Conservation (phyloP, 2,888 invertebrate genomes). For the Argynnis bischoffii region DNA sequence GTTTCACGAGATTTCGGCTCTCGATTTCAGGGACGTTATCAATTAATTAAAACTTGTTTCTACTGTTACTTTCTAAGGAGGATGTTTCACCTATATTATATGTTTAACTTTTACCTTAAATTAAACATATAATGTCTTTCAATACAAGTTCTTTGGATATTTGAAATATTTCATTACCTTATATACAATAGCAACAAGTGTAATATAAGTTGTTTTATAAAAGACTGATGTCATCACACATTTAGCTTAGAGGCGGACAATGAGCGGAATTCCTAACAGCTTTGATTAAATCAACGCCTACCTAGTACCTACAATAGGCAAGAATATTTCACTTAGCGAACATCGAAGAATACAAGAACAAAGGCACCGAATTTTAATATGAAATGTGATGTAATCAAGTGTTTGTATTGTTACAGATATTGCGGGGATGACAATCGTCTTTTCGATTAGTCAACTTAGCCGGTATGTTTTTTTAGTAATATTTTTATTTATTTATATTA, state of each 20-base stretch:
- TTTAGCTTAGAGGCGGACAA: constrained; percentile 3
- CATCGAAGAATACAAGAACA: neutral
- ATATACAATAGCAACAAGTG: no score
- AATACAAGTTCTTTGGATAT: neutral
- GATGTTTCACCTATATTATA: no score
- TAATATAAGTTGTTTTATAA: neutral
- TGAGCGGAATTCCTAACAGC: constrained; percentile 1
- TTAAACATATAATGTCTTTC: no score
- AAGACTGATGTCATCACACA: constrained; percentile 20
- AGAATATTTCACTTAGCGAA: neutral
- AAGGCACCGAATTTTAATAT: neutral
- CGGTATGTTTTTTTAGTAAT: constrained; percentile 57
- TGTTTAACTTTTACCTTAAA: no score
- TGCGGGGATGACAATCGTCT: constrained; percentile 62
- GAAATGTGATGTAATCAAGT: constrained; percentile 17
- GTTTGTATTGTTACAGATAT: constrained; percentile 61
- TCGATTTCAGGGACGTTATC: no score
- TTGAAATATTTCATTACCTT: neutral
- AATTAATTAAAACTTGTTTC: no score
- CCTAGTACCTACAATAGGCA: constrained; percentile 4
- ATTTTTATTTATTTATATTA: neutral
- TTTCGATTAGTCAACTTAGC: constrained; percentile 48
- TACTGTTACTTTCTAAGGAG: no score
- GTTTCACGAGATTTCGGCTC: neutral
- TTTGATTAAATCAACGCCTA: constrained; percentile 17